Evolutionary conservation across 2,888 invertebrate genomes (phyloP).

Genomic region (Gastracanthus pulcherrimus): DNA sequence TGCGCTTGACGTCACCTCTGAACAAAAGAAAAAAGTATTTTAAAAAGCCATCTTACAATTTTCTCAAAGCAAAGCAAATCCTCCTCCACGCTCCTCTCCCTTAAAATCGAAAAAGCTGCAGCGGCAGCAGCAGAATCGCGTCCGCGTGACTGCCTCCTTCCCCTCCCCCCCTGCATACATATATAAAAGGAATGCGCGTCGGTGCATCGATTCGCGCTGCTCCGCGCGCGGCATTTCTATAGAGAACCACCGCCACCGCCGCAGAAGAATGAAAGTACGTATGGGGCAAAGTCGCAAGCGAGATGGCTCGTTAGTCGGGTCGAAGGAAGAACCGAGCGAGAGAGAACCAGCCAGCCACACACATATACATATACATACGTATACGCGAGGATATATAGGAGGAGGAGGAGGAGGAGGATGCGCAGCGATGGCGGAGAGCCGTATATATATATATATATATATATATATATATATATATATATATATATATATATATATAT

Average conservation of each 20-base stretch:
- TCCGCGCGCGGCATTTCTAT: slow-evolving; percentile 32
- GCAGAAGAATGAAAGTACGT: slow-evolving; percentile 39
- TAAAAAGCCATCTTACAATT: too few relatives aligned
- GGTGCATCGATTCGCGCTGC: slow-evolving; percentile 48
- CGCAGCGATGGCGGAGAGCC: slow-evolving; percentile 30
- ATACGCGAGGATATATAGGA: not conserved
- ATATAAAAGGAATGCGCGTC: slow-evolving; percentile 40
- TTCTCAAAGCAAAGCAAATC: too few relatives aligned
- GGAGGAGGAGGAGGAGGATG: slow-evolving; percentile 40
- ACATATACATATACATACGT: slow-evolving; percentile 50
- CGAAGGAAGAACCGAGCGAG: slow-evolving; percentile 56
- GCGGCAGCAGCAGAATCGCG: too few relatives aligned
- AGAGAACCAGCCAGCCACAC: too few relatives aligned
- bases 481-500: too few relatives aligned
- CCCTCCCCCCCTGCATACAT: slow-evolving; percentile 35
- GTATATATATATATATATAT: slow-evolving; percentile 12
- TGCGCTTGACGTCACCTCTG: too few relatives aligned
- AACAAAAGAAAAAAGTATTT: too few relatives aligned
- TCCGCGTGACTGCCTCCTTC: slow-evolving; percentile 19
- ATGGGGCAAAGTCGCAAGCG: slow-evolving; percentile 60
- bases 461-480: too few relatives aligned
- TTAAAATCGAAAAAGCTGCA: too few relatives aligned
- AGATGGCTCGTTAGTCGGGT: slow-evolving; percentile 71
- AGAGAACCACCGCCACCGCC: not conserved
- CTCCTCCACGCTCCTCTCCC: too few relatives aligned